phyloP scores from a whole-genome alignment of 2,888 invertebrate genomes.

The Eupithecia vulgata region DNA sequence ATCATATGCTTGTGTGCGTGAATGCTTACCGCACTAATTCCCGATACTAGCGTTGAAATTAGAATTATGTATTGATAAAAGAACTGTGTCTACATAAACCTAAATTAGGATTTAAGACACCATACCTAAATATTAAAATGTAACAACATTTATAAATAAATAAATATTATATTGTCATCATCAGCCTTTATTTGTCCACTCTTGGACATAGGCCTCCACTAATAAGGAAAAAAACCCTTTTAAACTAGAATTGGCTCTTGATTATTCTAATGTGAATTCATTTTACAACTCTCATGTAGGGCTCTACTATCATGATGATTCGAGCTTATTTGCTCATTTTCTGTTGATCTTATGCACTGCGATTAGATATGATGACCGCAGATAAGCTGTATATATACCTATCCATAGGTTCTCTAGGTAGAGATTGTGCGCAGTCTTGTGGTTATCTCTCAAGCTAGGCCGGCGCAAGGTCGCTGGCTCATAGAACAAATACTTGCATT shows the following conservation, averaged over 20 bases:
- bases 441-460: slow-evolving; percentile 32
- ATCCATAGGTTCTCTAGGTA: background rate
- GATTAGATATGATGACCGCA: slow-evolving; percentile 42
- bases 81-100: too few species aligned
- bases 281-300: background rate
- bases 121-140: too few species aligned
- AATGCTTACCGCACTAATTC: too few species aligned
- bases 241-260: background rate
- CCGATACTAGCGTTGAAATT: too few species aligned
- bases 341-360: slow-evolving; percentile 66
- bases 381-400: background rate
- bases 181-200: too few species aligned
- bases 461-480: slow-evolving; percentile 61
- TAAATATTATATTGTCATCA: too few species aligned
- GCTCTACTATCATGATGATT: background rate
- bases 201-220: too few species aligned
- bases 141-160: too few species aligned
- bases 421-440: background rate
- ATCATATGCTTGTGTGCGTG: too few species aligned
- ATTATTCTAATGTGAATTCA: background rate
- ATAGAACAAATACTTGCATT: slow-evolving; percentile 15
- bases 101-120: too few species aligned
- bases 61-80: too few species aligned
- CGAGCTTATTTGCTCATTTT: slow-evolving; percentile 46
- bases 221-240: too few species aligned